Percentiles rank a stretch among this genome's conserved stretches.
These are phyloP conservation scores for Teinopalpus imperialis DNA, from an alignment of 2,888 invertebrate genomes.

Conservation along the genomic window DNA sequence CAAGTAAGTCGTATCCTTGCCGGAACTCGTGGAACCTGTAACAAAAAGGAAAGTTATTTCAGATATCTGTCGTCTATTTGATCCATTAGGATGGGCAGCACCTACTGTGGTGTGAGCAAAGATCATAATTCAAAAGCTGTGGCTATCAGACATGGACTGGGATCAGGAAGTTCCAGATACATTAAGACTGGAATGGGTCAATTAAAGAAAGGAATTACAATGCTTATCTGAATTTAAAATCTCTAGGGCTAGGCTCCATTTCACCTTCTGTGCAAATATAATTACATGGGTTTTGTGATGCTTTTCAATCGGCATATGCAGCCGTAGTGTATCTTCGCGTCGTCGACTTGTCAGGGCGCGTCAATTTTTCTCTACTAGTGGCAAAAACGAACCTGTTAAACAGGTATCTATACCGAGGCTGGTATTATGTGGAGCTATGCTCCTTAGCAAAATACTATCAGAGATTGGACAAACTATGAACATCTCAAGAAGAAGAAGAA, in stretches of 20 bases:
- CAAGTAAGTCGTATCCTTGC: slow-evolving; percentile 32
- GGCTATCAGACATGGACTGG: slow-evolving; percentile 38
- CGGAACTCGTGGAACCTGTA: slow-evolving; percentile 26
- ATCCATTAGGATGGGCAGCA: slow-evolving; percentile 32
- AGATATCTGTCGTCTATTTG: slow-evolving; percentile 38
- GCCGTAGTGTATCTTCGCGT: slow-evolving; percentile 26
- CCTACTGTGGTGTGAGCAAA: slow-evolving; percentile 26
- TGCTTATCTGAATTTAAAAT: background rate
- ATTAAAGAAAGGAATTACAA: slow-evolving; percentile 26
- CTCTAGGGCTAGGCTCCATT: too few relatives aligned
- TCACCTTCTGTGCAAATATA: too few relatives aligned
- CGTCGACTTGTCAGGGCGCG: background rate
- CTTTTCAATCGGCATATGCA: slow-evolving; percentile 29
- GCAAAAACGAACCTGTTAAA: background rate
- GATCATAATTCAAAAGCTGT: slow-evolving; percentile 36
- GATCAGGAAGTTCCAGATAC: slow-evolving; percentile 32
- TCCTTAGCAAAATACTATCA: too few relatives aligned
- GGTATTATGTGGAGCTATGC: background rate
- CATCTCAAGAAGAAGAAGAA: too few relatives aligned
- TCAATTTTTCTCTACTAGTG: background rate
- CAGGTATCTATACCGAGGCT: background rate
- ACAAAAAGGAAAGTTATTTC: slow-evolving; percentile 42
- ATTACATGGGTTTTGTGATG: slow-evolving; percentile 33
- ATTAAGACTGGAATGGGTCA: slow-evolving; percentile 30
- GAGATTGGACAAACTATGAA: too few relatives aligned